Evolutionary conservation across 1,140 invertebrate genomes (phyloP), one percentile per base, ranked within the genome.

Genomic region (Chrysomallon squamiferum): DNA sequence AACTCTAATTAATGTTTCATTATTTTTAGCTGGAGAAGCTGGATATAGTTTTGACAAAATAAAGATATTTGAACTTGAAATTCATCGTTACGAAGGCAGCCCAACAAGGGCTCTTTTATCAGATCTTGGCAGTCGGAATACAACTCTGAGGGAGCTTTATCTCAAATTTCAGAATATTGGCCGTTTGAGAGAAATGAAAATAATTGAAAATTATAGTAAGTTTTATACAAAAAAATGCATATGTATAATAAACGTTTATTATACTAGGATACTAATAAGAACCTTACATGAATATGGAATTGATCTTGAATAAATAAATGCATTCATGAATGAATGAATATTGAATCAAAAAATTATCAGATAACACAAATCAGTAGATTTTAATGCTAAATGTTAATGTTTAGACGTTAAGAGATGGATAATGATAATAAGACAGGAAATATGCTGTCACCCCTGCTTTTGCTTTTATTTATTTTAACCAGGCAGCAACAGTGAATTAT

Each of bases 151-250:
- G 32, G 35, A 75, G 29, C 64, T 77, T 18, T 75, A 75, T 69
- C 65, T 68, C 13, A 68, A 68, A 67, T 63, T 77, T 6, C 69
- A 47, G 4, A 56, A 27, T 18, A 63, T 70, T 3, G 57, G 64
- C 30, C 58, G 65, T 22, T 56, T 58, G 15, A 43, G 70, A 45
- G 68, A 72, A 54, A 77, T 75, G 75, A 62, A 68, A 22, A 60
- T 73, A 13, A 35, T 77, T 27, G 71, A 77, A 59, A 56, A 68
- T 41, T 72, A 74, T 61, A 62, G 75, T 77, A 66, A 67, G 76
- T 60, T n/a, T n/a, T n/a, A 15, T 38, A 38, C 35, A 7, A 7
- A 15, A 38, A 38, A 38, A 38, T 38, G 35, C 15, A 18, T 59
- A 30, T 59, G 1, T 15, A 13, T 52, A 18, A 0, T 52, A 22